phyloP scores from a whole-genome alignment of 1,140 invertebrate genomes.

The Ptiloglossa arizonensis region DNA sequence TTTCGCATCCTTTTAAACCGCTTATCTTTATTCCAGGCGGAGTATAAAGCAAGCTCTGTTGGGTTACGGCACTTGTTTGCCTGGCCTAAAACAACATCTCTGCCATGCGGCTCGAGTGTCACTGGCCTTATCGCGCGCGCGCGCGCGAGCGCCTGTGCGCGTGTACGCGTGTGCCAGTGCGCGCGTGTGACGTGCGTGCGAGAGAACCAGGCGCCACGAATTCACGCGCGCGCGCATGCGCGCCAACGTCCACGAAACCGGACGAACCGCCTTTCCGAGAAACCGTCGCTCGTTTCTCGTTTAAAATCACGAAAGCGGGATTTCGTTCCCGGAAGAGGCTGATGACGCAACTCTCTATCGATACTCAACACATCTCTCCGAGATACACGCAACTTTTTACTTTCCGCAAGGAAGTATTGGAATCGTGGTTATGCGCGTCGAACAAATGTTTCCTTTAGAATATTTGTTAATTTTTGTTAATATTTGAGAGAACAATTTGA shows the following conservation, averaged over 20 bases:
- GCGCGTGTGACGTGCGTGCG: background rate
- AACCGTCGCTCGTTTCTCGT: background rate
- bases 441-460: too few relatives aligned
- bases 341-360: background rate
- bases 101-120: conserved; percentile 24
- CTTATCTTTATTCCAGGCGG: conserved; percentile 22
- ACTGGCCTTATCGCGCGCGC: conserved; percentile 48
- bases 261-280: background rate
- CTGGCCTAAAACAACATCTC: conserved; percentile 62
- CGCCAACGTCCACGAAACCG: background rate
- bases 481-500: too few relatives aligned
- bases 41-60: conserved; percentile 17
- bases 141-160: background rate
- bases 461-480: too few relatives aligned
- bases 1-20: conserved; percentile 25
- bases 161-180: too few relatives aligned
- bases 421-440: too few relatives aligned
- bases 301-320: background rate
- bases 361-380: too few relatives aligned
- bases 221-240: background rate
- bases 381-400: too few relatives aligned
- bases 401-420: too few relatives aligned
- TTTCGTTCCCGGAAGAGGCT: background rate
- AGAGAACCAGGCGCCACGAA: background rate
- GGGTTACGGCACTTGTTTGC: conserved; percentile 52